Evolutionary conservation across 2,113 vertebrate genomes (phyloP).

Genomic region (Carassius gibelio): DNA sequence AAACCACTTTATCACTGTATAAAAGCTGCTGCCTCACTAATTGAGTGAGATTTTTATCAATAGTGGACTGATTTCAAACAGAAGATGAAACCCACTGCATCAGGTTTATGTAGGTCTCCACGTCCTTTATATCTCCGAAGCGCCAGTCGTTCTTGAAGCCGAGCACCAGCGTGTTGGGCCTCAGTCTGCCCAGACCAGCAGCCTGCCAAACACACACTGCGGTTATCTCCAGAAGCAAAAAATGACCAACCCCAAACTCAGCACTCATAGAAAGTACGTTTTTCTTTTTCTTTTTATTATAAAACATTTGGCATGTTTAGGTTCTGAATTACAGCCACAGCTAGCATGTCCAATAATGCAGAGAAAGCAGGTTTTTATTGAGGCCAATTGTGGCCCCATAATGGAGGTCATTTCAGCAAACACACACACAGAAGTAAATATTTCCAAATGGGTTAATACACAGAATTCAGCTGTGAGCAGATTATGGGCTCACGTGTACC

Average conservation of each 20-base stretch:
- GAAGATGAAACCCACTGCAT: conserved; percentile 87
- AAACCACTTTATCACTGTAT: not conserved
- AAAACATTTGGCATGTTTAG: not conserved
- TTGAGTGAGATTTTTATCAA: not conserved
- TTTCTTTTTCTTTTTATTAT: too few species aligned
- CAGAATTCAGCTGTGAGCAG: not conserved
- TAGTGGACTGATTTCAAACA: not conserved
- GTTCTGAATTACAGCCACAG: not conserved
- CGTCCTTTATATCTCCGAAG: conserved; percentile 89
- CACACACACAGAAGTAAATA: not conserved
- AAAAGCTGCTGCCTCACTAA: not conserved
- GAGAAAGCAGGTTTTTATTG: not conserved
- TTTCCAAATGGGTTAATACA: not conserved
- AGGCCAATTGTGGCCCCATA: not conserved
- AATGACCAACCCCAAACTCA: too few species aligned
- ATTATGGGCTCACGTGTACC: not conserved
- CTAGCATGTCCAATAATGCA: not conserved
- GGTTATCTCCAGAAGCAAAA: too few species aligned
- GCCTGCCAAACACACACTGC: conserved; percentile 76
- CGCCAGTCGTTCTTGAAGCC: conserved; percentile 98
- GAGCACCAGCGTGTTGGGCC: conserved; percentile 92
- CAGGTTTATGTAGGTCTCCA: conserved; percentile 94
- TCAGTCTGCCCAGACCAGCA: conserved; percentile 91
- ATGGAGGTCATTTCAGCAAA: not conserved
- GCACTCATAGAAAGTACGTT: not conserved